Base-by-base conservation (phyloP, 2,113 vertebrate genomes). In the Alces alces region DNA sequence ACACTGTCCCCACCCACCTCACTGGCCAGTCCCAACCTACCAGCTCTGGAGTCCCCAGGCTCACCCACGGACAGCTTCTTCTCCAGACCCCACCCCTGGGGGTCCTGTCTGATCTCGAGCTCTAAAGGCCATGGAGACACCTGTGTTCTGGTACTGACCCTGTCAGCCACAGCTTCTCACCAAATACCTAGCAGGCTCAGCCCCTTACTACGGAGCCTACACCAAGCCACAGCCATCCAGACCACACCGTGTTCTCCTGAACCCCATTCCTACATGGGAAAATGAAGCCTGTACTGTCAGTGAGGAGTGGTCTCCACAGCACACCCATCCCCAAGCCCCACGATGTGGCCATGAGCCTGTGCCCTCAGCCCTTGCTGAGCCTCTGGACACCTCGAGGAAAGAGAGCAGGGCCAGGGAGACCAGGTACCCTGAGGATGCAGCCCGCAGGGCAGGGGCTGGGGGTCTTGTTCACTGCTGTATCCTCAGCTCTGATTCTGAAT, bases 401-500 rank as follows among this genome's bases (percentile, higher is more conserved):
- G 2, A 5, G 13, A 12, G 61, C 15, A 43, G 39, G 30, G 30
- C 6, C 7, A 15, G 5, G 30, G 82, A 58, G 54, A 25, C 21
- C 3, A 23, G 47, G 5, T 10, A n/a, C 57, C 39, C 58, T 0
- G 1, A 1, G 15, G 39, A 43, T 16, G 9, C 16, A 2, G n/a
- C 9, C 64, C 14, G 2, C 39, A 1, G 52, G 39, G 73, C 88
- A 36, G 78, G 60, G 80, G 19, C 27, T 0, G 1, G 9, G 5
- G 4, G 39, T 5, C 54, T 15, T 1, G 8, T 11, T 15, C 82
- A 28, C 28, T 13, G 2, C 57, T 25, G 11, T 8, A 15, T 30
- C 60, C 85, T 52, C 76, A 43, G 76, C 25, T 3, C 55, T 1
- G 0, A 28, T 3, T 8, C 10, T 23, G 39, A 60, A 17, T 2